Evolutionary conservation across 2,113 vertebrate species (phyloP), one percentile per base, ranked within the genome.

Genomic region (Theristicus caerulescens): DNA sequence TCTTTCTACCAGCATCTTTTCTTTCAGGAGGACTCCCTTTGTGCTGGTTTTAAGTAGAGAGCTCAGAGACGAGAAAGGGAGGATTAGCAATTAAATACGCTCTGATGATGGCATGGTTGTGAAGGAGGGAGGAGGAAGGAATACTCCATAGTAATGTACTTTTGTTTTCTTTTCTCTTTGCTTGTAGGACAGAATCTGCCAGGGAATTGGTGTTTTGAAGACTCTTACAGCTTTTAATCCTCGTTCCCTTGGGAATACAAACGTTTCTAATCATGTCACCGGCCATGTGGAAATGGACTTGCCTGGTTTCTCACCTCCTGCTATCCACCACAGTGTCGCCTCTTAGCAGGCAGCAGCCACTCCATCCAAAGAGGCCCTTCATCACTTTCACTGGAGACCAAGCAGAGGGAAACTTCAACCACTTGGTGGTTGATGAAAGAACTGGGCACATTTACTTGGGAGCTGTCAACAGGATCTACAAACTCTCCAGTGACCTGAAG

Each of bases 391-490:
- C 83, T 1, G 98, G 98, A 17, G 99, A 99, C 71, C 98, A 99
- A 32, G 82, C 98, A 0, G 99, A 99, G 93, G 98, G 99, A 97
- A 99, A 98, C 94, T 99, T 99, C 96, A 99, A 99, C 97, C 99
- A 99, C 97, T 94, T 99, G 81, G 99, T 99, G 61, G 99, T 99
- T 96, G 99, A 99, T 2, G 98, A 98, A 95, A 98, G 98, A 95
- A 99, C 99, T 95, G 99, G 99, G 59, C 99, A 99, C 49, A 99
- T 99, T 95, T 99, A 99, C 93, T 42, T 99, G 91, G 99, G 99
- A 73, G 99, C 99, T 1, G 99, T 99, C 86, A 99, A 99, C 95
- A 98, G 99, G 97, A 99, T 99, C 97, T 99, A 99, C 94, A 99
- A 99, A 97, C 99, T 99, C 61, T 99, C 99, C 85, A 98, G 98